Evolutionary conservation across 2,113 vertebrate species (phyloP).

Genomic region (Archilochus colubris): DNA sequence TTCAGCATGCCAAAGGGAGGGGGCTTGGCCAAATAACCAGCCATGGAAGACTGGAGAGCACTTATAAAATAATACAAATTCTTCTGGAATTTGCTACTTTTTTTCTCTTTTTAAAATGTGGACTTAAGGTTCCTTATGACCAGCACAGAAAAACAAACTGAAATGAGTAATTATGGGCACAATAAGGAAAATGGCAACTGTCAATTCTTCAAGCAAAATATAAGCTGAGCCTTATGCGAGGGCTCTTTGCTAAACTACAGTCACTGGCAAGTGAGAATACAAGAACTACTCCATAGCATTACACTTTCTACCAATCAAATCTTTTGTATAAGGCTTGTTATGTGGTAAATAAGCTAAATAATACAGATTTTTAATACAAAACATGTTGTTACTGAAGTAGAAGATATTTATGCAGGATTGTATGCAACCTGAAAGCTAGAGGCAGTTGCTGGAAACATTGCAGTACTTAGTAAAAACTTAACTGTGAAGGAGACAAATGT

Average conservation of each 20-base stretch:
- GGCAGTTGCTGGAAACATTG: neutral
- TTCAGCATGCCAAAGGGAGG: neutral
- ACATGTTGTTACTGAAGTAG: neutral
- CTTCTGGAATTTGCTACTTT: neutral
- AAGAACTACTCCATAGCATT: neutral
- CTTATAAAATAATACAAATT: accelerated
- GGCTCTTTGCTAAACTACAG: neutral
- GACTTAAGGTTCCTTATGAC: neutral
- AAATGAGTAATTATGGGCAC: accelerated
- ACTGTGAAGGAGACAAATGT: accelerated
- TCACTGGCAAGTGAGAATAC: neutral
- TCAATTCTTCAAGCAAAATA: neutral
- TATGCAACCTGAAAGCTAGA: neutral
- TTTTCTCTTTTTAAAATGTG: accelerated
- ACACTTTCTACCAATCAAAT: neutral
- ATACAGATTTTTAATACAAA: neutral
- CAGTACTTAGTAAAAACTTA: neutral
- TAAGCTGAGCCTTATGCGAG: neutral
- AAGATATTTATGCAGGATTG: neutral
- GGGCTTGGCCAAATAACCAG: neutral
- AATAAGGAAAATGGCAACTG: neutral
- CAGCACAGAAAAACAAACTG: neutral
- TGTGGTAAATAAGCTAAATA: neutral
- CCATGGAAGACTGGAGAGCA: accelerated
- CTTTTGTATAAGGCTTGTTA: neutral